These are phyloP conservation scores for Ataeniobius toweri DNA, from an alignment of 2,797 vertebrate species.

Conservation along the genomic window DNA sequence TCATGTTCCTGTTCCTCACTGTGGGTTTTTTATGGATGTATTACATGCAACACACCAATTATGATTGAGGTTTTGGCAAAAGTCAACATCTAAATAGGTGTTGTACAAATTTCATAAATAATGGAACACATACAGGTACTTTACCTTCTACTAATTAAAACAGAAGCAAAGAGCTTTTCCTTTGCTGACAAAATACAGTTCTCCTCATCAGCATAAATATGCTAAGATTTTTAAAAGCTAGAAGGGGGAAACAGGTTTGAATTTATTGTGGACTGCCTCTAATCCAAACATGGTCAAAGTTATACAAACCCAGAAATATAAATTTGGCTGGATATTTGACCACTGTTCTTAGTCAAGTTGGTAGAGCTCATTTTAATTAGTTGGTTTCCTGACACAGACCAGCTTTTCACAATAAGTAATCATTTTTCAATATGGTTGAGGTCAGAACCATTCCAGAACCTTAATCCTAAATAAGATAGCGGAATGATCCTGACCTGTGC, in stretches of 20 bases:
- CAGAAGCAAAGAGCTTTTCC: not conserved
- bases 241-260: not conserved
- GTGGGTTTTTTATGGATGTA: conserved; percentile 32
- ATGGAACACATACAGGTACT: conserved; percentile 50
- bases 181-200: not conserved
- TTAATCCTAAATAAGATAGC: not conserved
- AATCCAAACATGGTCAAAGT: not conserved
- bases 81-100: conserved; percentile 41
- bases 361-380: not conserved
- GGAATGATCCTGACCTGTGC: not conserved
- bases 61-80: conserved; percentile 22
- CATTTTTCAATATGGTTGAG: not conserved
- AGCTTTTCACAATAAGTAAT: not conserved
- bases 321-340: not conserved
- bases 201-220: not conserved
- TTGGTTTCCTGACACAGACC: not conserved
- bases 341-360: not conserved
- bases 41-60: conserved; percentile 42
- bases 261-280: not conserved
- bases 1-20: conserved; percentile 18
- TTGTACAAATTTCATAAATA: conserved; percentile 56
- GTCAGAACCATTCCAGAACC: not conserved
- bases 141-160: not conserved
- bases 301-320: not conserved
- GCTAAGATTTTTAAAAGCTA: not conserved